Percentiles rank a stretch among this genome's conserved stretches.
phyloP scores from a whole-genome alignment of 2,113 vertebrate species.

The Ceyx melanurus region DNA sequence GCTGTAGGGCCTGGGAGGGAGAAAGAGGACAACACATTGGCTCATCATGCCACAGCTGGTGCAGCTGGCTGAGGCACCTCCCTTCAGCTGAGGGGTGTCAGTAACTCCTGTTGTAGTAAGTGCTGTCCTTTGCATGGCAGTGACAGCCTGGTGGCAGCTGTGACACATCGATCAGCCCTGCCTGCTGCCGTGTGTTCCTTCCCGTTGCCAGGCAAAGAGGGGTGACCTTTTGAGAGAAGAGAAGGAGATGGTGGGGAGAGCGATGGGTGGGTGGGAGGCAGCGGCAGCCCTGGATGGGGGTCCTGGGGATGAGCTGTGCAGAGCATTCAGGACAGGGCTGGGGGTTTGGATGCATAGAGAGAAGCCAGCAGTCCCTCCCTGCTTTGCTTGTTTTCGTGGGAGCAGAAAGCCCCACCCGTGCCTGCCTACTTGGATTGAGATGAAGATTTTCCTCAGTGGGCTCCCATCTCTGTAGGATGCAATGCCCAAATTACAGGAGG shows the following conservation, averaged over 20 bases:
- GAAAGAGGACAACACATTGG: fast-evolving
- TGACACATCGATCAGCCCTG: not conserved
- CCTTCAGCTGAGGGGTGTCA: not conserved
- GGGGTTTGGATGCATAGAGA: fast-evolving
- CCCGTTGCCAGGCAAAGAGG: not conserved
- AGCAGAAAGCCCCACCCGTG: not conserved
- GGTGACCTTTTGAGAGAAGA: not conserved
- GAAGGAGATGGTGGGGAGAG: not conserved
- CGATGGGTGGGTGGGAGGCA: not conserved
- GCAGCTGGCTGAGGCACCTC: not conserved
- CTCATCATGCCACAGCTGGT: fast-evolving
- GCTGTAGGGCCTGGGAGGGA: not conserved
- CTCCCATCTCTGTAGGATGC: not conserved
- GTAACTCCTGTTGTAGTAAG: not conserved
- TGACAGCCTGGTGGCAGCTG: not conserved
- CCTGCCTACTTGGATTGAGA: not conserved
- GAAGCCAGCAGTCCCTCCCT: not conserved
- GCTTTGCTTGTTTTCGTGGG: not conserved
- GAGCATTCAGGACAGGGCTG: not conserved
- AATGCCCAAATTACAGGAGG: fast-evolving
- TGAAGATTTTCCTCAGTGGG: not conserved
- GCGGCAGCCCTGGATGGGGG: not conserved
- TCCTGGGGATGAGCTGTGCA: fast-evolving
- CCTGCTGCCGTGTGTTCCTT: not conserved
- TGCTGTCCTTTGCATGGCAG: not conserved